Conservation (phyloP, 2,113 vertebrate genomes). For the Catharus fuscescens region DNA sequence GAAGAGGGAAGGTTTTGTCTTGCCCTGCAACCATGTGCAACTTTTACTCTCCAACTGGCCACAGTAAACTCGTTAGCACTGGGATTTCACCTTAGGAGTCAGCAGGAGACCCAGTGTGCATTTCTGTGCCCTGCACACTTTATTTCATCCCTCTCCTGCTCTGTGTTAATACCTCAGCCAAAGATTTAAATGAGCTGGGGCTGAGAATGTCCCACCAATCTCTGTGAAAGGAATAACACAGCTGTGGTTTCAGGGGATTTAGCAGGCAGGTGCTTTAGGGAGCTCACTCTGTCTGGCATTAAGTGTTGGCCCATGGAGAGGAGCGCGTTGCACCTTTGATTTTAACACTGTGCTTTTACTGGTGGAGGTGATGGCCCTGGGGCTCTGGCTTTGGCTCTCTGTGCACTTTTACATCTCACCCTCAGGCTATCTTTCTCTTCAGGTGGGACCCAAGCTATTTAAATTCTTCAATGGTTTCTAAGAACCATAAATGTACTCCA, state of each 20-base stretch:
- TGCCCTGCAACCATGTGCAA: background rate
- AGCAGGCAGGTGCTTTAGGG: background rate
- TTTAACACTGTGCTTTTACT: background rate
- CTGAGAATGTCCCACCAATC: background rate
- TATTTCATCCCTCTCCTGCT: background rate
- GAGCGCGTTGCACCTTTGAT: accelerated
- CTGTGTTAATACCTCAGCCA: background rate
- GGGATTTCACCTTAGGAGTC: background rate
- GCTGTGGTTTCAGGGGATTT: background rate
- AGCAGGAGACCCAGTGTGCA: accelerated
- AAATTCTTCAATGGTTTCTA: background rate
- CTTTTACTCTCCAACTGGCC: background rate
- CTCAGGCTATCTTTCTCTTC: background rate
- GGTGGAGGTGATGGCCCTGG: accelerated
- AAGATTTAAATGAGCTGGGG: background rate
- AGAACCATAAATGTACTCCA: background rate
- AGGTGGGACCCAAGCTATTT: background rate
- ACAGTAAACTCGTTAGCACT: background rate
- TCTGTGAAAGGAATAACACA: background rate
- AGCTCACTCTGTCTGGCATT: accelerated
- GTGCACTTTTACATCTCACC: background rate
- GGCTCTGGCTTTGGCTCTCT: background rate
- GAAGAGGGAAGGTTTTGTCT: background rate
- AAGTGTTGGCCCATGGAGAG: accelerated
- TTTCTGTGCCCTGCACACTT: background rate